These are phyloP conservation scores for Caenorhabditis imperialis DNA, from an alignment of 2,888 invertebrate species.

Conservation along the genomic window DNA sequence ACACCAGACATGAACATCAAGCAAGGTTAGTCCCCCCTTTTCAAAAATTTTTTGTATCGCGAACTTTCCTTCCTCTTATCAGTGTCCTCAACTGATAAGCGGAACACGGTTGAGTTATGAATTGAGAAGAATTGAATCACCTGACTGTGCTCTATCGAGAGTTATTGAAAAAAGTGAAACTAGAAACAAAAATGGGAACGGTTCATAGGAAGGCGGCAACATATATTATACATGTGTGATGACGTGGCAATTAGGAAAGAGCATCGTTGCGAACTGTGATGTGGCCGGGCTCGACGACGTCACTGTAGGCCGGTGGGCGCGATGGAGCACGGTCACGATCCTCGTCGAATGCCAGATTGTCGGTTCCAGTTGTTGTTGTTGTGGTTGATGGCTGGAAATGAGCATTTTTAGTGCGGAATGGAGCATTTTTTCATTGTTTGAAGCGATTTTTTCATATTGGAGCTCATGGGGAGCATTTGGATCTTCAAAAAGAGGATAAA, in stretches of 20 bases:
- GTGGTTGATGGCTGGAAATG: conserved; percentile 19
- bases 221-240: conserved; percentile 14
- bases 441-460: too few species aligned
- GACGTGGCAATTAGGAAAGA: conserved; percentile 12
- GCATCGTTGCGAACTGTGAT: conserved; percentile 33
- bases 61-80: conserved; percentile 7
- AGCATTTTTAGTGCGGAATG: neutral
- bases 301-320: conserved; percentile 46
- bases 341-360: conserved; percentile 2
- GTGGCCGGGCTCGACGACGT: conserved; percentile 37
- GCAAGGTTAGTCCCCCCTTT: conserved; percentile 10
- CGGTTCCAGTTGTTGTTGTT: conserved; percentile 25
- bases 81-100: conserved; percentile 9
- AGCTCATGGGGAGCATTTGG: too few species aligned
- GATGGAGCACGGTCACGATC: conserved; percentile 29
- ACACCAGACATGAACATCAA: conserved; percentile 21
- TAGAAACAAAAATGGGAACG: conserved; percentile 4
- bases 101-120: conserved; percentile 4
- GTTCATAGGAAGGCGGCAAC: too few species aligned
- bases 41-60: neutral
- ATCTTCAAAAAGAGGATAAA: too few species aligned
- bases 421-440: neutral
- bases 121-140: too few species aligned
- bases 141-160: conserved; percentile 9
- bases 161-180: neutral